Conservation (phyloP, 2,888 invertebrate species). For the Pristionchus fissidentatus region DNA sequence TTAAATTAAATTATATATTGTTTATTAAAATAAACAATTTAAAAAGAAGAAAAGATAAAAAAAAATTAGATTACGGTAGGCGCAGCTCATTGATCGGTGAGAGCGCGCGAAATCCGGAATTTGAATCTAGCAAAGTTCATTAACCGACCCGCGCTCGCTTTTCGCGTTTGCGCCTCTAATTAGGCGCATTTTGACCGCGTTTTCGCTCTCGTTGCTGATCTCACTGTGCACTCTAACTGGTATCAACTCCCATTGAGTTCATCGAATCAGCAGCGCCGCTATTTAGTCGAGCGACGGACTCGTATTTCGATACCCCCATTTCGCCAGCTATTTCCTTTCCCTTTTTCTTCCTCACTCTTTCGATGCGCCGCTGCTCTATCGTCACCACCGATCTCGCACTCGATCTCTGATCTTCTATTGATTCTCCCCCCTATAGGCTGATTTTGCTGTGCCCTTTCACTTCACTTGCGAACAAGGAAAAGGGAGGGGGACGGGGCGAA, state of each 20-base stretch:
- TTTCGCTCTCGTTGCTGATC: not conserved
- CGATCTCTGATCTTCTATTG: not conserved
- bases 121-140: not conserved
- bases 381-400: not conserved
- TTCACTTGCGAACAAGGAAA: too few species aligned
- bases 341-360: not conserved
- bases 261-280: conserved; percentile 5
- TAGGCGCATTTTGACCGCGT: conserved; percentile 8
- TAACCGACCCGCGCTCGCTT: not conserved
- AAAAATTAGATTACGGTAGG: not conserved
- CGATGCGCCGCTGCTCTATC: not conserved
- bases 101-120: not conserved
- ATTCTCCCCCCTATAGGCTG: not conserved
- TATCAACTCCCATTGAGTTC: not conserved
- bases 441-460: too few species aligned
- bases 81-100: not conserved
- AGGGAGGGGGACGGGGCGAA: too few species aligned
- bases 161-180: not conserved
- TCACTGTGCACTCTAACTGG: conserved; percentile 2
- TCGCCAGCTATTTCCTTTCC: too few species aligned
- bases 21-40: not conserved
- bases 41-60: not conserved
- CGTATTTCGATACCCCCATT: too few species aligned
- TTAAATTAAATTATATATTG: not conserved
- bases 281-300: not conserved